Evolutionary conservation across 2,888 invertebrate genomes (phyloP).

Genomic region (Sipha maydis): DNA sequence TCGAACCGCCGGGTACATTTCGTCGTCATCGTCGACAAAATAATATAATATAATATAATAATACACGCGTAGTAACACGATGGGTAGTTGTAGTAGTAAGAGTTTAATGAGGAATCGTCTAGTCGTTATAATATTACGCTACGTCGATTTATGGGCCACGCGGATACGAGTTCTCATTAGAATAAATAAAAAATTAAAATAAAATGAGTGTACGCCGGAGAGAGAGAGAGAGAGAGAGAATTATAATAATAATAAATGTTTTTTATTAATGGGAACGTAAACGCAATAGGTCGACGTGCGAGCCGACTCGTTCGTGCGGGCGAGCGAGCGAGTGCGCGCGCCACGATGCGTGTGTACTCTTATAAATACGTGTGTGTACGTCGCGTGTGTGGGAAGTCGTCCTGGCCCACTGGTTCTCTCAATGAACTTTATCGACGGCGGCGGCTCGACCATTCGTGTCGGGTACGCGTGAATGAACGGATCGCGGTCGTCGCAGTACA

Average conservation of each 20-base stretch:
- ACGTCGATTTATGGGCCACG: not conserved
- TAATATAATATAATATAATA: not conserved
- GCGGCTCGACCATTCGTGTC: conserved; percentile 50
- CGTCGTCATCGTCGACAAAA: not conserved
- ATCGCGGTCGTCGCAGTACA: not conserved
- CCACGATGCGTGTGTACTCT: not conserved
- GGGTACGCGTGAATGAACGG: conserved; percentile 51
- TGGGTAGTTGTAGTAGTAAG: not conserved
- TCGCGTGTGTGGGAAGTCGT: conserved; percentile 55
- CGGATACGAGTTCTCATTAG: not conserved
- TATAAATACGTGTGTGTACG: not conserved
- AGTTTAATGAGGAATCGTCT: not conserved
- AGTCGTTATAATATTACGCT: not conserved
- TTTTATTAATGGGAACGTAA: conserved; percentile 59
- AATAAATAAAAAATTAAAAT: not conserved
- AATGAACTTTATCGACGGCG: conserved; percentile 59
- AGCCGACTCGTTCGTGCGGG: not conserved
- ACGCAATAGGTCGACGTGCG: not conserved
- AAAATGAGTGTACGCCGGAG: not conserved
- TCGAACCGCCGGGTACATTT: not conserved
- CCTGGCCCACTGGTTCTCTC: conserved; percentile 60
- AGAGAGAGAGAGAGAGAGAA: not conserved
- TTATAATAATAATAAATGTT: conserved; percentile 1
- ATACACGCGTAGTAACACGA: not conserved
- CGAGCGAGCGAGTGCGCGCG: not conserved